These are phyloP conservation scores for Latrodectus geometricus DNA, from an alignment of 1,140 invertebrate species.

Conservation along the genomic window DNA sequence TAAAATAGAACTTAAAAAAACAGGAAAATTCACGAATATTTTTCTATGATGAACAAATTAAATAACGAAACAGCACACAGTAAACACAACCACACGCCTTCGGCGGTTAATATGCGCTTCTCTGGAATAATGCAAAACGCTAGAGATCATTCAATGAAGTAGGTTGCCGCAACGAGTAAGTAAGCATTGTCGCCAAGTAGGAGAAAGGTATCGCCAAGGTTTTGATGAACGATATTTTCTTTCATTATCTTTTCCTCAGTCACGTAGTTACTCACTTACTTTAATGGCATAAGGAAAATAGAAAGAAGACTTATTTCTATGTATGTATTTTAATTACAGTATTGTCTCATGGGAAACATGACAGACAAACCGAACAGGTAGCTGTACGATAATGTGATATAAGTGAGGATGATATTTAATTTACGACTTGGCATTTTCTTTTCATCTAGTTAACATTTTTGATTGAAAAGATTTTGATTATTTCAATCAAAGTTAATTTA, in stretches of 20 bases:
- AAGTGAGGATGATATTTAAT: too few species aligned
- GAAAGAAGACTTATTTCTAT: slow-evolving; percentile 18
- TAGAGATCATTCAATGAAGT: not conserved
- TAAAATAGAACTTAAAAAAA: too few species aligned
- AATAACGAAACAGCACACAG: not conserved
- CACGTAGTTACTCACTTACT: slow-evolving; percentile 23
- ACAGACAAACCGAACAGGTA: not conserved
- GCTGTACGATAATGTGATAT: too few species aligned
- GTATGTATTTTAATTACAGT: slow-evolving; percentile 22
- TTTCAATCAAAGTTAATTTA: too few species aligned
- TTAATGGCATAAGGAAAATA: slow-evolving; percentile 14
- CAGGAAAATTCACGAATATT: too few species aligned
- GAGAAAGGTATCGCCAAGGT: not conserved
- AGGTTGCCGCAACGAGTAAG: not conserved
- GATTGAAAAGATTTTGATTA: too few species aligned
- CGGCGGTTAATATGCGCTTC: not conserved
- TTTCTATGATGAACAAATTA: not conserved
- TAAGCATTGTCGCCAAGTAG: not conserved
- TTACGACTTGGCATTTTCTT: too few species aligned
- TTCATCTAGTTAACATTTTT: too few species aligned
- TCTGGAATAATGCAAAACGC: not conserved
- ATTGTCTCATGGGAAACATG: slow-evolving; percentile 51
- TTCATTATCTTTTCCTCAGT: slow-evolving; percentile 1
- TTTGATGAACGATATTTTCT: not conserved
- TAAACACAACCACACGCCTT: not conserved